Percentiles rank a stretch among this genome's conserved stretches.
Conservation (phyloP, 2,888 invertebrate genomes). For the Drosophila mettleri region DNA sequence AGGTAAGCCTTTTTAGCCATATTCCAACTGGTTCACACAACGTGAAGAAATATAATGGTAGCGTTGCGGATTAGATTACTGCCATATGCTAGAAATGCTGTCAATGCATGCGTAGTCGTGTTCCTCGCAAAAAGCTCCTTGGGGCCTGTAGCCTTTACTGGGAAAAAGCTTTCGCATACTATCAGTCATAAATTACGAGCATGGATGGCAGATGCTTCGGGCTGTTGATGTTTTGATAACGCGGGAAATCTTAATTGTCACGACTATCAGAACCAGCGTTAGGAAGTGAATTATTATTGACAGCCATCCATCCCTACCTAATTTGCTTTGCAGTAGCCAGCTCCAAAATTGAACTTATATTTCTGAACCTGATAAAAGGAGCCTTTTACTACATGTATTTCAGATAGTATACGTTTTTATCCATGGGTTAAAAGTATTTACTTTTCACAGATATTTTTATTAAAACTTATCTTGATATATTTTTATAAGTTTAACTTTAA, state of each 20-base stretch:
- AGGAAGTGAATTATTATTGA: conserved; percentile 30
- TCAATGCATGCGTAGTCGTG: conserved; percentile 24
- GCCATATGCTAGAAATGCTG: conserved; percentile 71
- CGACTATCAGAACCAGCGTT: conserved; percentile 36
- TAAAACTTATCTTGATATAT: conserved; percentile 18
- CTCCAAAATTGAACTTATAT: background rate
- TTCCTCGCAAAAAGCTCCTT: conserved; percentile 46
- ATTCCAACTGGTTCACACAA: conserved; percentile 66
- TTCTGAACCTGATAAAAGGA: conserved; percentile 21
- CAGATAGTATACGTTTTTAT: background rate
- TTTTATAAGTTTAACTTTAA: conserved; percentile 35
- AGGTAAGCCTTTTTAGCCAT: conserved; percentile 13
- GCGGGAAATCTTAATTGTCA: conserved; percentile 41
- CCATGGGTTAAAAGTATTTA: background rate
- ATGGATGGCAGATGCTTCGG: conserved; percentile 27
- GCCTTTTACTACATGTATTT: background rate
- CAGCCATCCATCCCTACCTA: conserved; percentile 16
- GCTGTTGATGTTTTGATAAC: conserved; percentile 59
- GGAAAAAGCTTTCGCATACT: conserved; percentile 59
- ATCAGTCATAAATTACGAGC: conserved; percentile 56
- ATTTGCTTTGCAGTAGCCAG: conserved; percentile 15
- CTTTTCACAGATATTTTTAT: conserved; percentile 28
- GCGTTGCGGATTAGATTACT: conserved; percentile 58
- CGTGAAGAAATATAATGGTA: conserved; percentile 77
- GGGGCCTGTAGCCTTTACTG: conserved; percentile 42